These are phyloP conservation scores for Chunga burmeisteri DNA, from an alignment of 2,113 vertebrate genomes.

Conservation along the genomic window DNA sequence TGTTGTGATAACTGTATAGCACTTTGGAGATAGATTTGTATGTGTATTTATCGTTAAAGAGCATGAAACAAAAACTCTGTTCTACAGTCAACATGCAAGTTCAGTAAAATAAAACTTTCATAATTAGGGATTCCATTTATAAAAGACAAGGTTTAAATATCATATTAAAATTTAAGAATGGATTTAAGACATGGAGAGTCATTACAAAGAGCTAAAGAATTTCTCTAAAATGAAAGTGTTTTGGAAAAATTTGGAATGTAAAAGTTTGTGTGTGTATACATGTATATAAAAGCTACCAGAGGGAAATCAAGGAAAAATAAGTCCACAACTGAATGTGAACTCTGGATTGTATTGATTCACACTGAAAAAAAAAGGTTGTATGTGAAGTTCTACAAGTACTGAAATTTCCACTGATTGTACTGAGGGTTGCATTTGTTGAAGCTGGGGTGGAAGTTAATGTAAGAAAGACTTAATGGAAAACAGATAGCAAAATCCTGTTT, in stretches of 20 bases:
- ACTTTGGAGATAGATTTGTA: conserved; percentile 11
- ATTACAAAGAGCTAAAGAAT: background rate
- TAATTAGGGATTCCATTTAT: background rate
- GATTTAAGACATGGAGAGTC: background rate
- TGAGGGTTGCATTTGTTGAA: conserved; percentile 1
- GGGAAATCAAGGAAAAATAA: background rate
- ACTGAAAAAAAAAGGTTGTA: background rate
- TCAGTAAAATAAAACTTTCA: background rate
- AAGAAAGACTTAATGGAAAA: background rate
- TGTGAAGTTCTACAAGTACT: background rate
- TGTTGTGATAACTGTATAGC: conserved; percentile 56
- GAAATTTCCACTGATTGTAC: background rate
- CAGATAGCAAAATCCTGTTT: background rate
- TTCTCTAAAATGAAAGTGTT: background rate
- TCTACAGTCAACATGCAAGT: background rate
- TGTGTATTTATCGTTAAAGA: background rate
- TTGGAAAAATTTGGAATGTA: background rate
- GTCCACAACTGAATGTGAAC: background rate
- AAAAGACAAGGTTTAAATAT: background rate
- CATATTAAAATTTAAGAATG: background rate
- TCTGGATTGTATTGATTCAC: background rate
- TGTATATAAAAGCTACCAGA: background rate
- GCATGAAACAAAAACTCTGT: background rate
- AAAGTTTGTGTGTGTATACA: background rate
- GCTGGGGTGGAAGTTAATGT: background rate